Conservation (phyloP, 1,140 invertebrate species). For the Leptinotarsa defecta region DNA sequence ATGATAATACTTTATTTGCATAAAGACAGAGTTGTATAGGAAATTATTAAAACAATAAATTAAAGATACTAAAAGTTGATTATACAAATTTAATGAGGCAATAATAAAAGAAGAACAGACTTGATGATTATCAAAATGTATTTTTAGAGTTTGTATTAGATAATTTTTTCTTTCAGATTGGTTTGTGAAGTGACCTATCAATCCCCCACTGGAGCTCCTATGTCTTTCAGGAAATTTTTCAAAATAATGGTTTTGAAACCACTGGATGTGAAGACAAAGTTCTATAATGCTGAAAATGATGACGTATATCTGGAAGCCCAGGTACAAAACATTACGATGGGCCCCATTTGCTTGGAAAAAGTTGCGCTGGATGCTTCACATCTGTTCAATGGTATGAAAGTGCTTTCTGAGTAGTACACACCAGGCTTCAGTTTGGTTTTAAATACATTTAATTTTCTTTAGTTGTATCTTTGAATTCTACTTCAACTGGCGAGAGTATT, state of each 20-base stretch:
- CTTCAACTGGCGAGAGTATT: constrained; percentile 69
- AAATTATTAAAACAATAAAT: no score
- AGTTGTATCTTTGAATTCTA: constrained; percentile 70
- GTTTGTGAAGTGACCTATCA: constrained; percentile 95
- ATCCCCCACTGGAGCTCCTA: constrained; percentile 69
- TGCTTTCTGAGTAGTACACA: not conserved
- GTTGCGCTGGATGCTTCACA: constrained; percentile 89
- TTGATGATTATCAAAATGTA: no score
- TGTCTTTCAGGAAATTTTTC: constrained; percentile 93
- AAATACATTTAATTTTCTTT: constrained; percentile 31
- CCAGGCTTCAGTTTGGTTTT: not conserved
- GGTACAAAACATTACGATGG: constrained; percentile 91
- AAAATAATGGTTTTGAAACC: constrained; percentile 98
- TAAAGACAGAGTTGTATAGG: no score
- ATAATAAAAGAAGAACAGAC: no score
- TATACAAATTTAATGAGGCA: no score
- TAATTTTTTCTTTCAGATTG: constrained; percentile 67
- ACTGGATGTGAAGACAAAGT: constrained; percentile 97
- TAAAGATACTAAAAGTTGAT: no score
- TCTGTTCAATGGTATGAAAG: constrained; percentile 72
- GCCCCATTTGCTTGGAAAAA: constrained; percentile 89
- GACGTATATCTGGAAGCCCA: constrained; percentile 97
- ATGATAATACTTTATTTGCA: no score
- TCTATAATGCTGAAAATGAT: constrained; percentile 96
- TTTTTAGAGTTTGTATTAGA: no score